Evolutionary conservation across 2,888 invertebrate genomes (phyloP).

Genomic region (Nephrotoma appendiculata): DNA sequence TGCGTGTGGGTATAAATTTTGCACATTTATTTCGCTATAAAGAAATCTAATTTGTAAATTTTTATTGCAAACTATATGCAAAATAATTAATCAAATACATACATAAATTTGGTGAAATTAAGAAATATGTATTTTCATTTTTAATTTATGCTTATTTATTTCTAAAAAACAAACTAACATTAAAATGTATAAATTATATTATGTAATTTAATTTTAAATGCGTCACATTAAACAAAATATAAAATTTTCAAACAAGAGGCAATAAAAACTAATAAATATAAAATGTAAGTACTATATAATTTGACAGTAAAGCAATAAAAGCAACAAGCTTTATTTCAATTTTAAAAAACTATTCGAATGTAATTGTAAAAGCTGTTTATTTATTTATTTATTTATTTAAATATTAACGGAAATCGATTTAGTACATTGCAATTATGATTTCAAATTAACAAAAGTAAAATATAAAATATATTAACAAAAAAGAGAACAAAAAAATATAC

Average conservation of each 20-base stretch:
- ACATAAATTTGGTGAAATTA: not conserved
- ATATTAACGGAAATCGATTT: too few species aligned
- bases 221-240: not conserved
- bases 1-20: not conserved
- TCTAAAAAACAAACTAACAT: not conserved
- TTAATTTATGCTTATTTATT: not conserved
- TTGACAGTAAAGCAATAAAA: too few species aligned
- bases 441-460: too few species aligned
- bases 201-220: not conserved
- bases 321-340: too few species aligned
- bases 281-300: too few species aligned
- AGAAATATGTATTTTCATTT: not conserved
- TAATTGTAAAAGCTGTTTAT: too few species aligned
- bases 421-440: too few species aligned
- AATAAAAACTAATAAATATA: not conserved
- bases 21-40: not conserved
- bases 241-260: not conserved
- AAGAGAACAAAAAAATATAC: too few species aligned
- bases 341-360: too few species aligned
- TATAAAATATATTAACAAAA: too few species aligned
- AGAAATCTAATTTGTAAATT: not conserved
- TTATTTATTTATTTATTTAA: too few species aligned
- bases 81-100: not conserved
- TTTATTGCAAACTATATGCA: not conserved
- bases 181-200: not conserved